Evolutionary conservation across 2,888 invertebrate genomes (phyloP).

Genomic region (Dermolepida albohirtum): DNA sequence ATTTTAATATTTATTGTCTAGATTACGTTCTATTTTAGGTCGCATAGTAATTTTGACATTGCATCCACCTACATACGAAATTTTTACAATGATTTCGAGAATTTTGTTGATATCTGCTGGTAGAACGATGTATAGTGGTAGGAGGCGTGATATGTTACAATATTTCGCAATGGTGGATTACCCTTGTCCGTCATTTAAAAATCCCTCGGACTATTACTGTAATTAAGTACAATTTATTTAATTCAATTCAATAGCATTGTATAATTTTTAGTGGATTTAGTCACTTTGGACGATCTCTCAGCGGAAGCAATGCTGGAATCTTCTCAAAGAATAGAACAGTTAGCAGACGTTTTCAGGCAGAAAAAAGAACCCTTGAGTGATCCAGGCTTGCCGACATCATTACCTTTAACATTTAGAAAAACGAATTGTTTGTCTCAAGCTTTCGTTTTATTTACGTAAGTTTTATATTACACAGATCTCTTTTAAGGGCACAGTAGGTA

Average conservation of each 20-base stretch:
- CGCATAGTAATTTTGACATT: conserved; percentile 90
- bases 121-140: conserved; percentile 91
- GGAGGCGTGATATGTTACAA: conserved; percentile 88
- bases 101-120: conserved; percentile 90
- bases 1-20: not conserved
- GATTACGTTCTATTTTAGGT: conserved; percentile 62
- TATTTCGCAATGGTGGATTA: conserved; percentile 91
- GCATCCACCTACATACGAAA: conserved; percentile 95
- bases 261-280: conserved; percentile 83
- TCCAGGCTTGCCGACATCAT: conserved; percentile 83
- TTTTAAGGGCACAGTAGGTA: too few relatives aligned
- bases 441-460: conserved; percentile 75
- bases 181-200: conserved; percentile 96
- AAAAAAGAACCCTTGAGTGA: conserved; percentile 74
- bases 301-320: conserved; percentile 96
- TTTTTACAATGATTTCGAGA: conserved; percentile 92
- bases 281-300: conserved; percentile 92
- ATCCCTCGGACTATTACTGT: conserved; percentile 96
- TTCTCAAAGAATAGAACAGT: conserved; percentile 89
- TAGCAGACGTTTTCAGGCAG: conserved; percentile 84
- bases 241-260: not conserved
- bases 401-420: conserved; percentile 74
- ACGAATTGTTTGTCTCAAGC: conserved; percentile 78
- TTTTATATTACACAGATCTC: conserved; percentile 23
- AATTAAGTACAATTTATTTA: conserved; percentile 64